phyloP scores from a whole-genome alignment of 1,140 invertebrate genomes.

The Drosophila pandora region DNA sequence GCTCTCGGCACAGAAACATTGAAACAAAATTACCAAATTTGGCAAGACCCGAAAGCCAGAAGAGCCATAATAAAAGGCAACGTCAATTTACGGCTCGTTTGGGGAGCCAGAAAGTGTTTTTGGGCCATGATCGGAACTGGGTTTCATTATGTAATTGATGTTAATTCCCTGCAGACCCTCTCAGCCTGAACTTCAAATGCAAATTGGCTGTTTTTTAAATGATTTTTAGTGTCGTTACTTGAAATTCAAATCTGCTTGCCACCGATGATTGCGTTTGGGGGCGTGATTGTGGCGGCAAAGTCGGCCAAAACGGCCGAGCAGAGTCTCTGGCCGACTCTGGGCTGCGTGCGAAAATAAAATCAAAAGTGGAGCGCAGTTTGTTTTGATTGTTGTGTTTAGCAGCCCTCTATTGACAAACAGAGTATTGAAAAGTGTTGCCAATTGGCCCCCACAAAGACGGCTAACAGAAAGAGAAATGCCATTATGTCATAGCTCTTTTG shows the following conservation, averaged over 20 bases:
- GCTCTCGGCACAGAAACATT: slow-evolving; percentile 3
- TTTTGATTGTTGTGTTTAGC: slow-evolving; percentile 50
- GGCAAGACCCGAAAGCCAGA: slow-evolving; percentile 17
- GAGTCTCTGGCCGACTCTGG: slow-evolving; percentile 34
- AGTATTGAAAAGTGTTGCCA: slow-evolving; percentile 66
- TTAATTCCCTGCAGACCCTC: slow-evolving; percentile 31
- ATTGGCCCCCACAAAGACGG: slow-evolving; percentile 35
- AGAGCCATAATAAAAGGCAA: slow-evolving; percentile 37
- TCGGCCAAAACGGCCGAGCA: slow-evolving; percentile 37
- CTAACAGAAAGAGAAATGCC: slow-evolving; percentile 1
- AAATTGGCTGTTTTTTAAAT: slow-evolving; percentile 30
- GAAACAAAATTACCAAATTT: slow-evolving; percentile 24
- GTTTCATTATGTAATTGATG: slow-evolving; percentile 59
- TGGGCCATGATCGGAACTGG: slow-evolving; percentile 49
- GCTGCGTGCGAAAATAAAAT: slow-evolving; percentile 64
- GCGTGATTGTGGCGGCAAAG: slow-evolving; percentile 46
- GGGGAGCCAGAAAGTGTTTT: slow-evolving; percentile 24
- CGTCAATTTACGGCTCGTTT: slow-evolving; percentile 39
- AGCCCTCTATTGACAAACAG: slow-evolving; percentile 62
- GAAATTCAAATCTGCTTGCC: slow-evolving; percentile 42
- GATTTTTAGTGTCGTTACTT: slow-evolving; percentile 23
- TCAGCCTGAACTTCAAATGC: slow-evolving; percentile 42
- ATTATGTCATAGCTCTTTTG: slow-evolving; percentile 46
- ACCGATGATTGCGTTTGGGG: slow-evolving; percentile 51
- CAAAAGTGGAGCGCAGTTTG: slow-evolving; percentile 72